Percentiles rank a stretch among this genome's conserved stretches.
Evolutionary conservation across 1,140 invertebrate genomes (phyloP).

Genomic region (Geopemphigus sp.): DNA sequence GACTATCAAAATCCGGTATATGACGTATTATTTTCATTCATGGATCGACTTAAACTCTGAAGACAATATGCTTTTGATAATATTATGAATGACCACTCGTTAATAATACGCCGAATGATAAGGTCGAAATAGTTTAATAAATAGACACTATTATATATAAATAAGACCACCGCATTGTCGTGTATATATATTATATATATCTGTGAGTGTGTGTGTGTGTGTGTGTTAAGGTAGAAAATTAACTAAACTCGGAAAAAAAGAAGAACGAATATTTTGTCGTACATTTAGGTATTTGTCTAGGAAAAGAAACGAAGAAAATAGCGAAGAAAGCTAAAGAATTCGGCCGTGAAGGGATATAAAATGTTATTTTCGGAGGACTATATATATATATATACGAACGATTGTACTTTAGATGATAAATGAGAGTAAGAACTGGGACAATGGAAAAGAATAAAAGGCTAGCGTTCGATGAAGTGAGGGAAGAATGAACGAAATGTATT

Average conservation of each 20-base stretch:
- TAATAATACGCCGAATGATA: too few species aligned
- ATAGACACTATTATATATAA: too few species aligned
- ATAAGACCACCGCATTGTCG: too few species aligned
- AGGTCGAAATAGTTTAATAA: too few species aligned
- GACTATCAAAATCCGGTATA: too few species aligned
- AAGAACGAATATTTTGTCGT: not conserved
- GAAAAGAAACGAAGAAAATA: not conserved
- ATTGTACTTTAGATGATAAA: conserved; percentile 3
- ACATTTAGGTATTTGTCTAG: too few species aligned
- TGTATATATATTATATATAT: not conserved
- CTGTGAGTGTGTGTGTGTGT: too few species aligned
- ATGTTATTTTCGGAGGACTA: conserved; percentile 28
- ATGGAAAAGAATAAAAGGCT: not conserved
- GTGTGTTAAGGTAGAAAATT: not conserved
- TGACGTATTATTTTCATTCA: too few species aligned
- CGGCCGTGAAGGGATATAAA: not conserved
- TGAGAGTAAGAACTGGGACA: not conserved
- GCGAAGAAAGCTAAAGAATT: conserved; percentile 3
- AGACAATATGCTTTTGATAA: too few species aligned
- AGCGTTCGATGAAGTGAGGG: not conserved
- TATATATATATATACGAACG: too few species aligned
- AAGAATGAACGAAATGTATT: not conserved
- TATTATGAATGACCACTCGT: too few species aligned
- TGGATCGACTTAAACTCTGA: too few species aligned
- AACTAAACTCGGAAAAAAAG: not conserved